phyloP scores from a whole-genome alignment of 2,888 invertebrate species.

The Patella caerulea region DNA sequence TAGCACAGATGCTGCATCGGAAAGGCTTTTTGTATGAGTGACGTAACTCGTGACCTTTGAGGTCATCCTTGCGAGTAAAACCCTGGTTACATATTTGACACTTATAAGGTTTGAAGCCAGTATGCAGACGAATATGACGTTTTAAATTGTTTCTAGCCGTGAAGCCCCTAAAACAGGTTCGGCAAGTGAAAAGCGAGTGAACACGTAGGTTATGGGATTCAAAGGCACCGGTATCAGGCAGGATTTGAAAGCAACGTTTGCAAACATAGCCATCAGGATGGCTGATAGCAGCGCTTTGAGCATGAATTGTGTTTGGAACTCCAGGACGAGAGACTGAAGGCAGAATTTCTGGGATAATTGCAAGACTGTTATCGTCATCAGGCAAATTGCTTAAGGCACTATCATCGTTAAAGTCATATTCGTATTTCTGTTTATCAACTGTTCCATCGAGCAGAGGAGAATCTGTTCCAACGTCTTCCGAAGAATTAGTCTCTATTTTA shows the following conservation, averaged over 20 bases:
- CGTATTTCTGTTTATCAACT: not conserved
- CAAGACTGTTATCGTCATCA: not conserved
- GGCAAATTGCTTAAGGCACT: not conserved
- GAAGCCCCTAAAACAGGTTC: conserved; percentile 54
- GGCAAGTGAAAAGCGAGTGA: conserved; percentile 54
- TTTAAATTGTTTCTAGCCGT: conserved; percentile 59
- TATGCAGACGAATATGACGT: conserved; percentile 57
- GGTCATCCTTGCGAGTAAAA: conserved; percentile 58
- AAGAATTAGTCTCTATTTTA: not conserved
- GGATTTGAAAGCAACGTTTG: conserved; percentile 46
- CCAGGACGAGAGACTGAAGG: conserved; percentile 4
- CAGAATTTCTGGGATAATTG: not conserved
- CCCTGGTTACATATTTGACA: conserved; percentile 51
- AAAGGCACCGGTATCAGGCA: conserved; percentile 42
- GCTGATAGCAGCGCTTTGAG: conserved; percentile 11
- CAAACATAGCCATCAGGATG: conserved; percentile 41
- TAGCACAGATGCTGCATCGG: conserved; percentile 52
- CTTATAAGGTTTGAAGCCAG: conserved; percentile 55
- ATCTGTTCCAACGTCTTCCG: not conserved
- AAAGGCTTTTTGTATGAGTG: conserved; percentile 57
- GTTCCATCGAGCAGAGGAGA: not conserved
- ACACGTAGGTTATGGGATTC: conserved; percentile 50
- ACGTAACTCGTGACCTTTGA: conserved; percentile 58
- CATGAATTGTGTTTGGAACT: conserved; percentile 8
- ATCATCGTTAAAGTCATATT: not conserved